phyloP scores from a whole-genome alignment of 2,113 vertebrate species.

The Colaptes auratus region DNA sequence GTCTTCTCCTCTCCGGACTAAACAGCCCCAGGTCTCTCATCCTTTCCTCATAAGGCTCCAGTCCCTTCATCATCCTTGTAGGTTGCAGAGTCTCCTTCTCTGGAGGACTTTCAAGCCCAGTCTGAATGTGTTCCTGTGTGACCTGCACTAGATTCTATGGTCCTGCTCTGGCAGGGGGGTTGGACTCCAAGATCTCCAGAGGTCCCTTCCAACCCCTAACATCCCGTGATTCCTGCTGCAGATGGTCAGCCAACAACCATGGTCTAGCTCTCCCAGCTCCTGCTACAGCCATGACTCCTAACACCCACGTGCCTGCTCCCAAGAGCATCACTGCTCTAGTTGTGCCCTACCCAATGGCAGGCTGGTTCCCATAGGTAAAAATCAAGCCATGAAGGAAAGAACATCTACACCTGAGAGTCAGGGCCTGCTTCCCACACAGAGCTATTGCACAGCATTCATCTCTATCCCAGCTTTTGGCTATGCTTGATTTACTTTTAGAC shows the following conservation, averaged over 20 bases:
- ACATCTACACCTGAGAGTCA: not conserved
- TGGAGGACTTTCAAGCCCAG: no score
- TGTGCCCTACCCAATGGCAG: not conserved
- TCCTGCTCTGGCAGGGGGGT: no score
- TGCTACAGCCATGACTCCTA: not conserved
- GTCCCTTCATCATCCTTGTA: no score
- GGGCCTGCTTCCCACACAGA: not conserved
- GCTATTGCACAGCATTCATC: not conserved
- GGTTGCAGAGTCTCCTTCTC: no score
- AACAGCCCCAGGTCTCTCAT: no score
- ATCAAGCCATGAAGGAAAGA: not conserved
- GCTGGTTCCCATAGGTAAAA: not conserved
- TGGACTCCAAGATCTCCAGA: no score
- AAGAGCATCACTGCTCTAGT: not conserved
- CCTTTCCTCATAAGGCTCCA: no score
- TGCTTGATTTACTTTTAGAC: not conserved
- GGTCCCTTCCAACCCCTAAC: no score
- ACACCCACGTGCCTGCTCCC: not conserved
- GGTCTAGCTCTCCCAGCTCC: not conserved
- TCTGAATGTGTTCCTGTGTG: no score
- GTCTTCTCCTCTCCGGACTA: no score
- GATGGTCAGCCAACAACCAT: not conserved
- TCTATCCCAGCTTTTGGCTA: not conserved
- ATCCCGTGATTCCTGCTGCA: not conserved
- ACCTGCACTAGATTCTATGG: no score